Conservation (phyloP, 2,888 invertebrate species). For the Xanthostigma xanthostigma region DNA sequence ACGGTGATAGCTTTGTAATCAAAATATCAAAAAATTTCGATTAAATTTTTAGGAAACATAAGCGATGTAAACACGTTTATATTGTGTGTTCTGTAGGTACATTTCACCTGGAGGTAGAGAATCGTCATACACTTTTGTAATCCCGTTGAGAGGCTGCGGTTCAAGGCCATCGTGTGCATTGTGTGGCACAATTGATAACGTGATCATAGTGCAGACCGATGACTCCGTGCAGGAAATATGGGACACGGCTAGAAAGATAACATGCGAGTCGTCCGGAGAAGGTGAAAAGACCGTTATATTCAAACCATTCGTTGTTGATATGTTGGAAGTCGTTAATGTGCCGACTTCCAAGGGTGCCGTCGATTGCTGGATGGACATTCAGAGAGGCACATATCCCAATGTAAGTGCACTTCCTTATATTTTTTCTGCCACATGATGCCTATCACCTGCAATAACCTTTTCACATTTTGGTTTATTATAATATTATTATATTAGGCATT, state of each 20-base stretch:
- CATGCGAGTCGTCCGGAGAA: constrained; percentile 28
- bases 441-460: too few species aligned
- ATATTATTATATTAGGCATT: too few species aligned
- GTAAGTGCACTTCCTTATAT: constrained; percentile 25
- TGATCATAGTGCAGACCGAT: constrained; percentile 51
- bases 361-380: constrained; percentile 67
- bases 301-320: constrained; percentile 43
- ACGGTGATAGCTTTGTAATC: too few species aligned
- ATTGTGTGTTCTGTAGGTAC: constrained; percentile 30
- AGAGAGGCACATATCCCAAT: constrained; percentile 52
- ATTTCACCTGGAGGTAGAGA: constrained; percentile 41
- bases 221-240: constrained; percentile 47
- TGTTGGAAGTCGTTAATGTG: constrained; percentile 31
- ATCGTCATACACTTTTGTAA: constrained; percentile 40
- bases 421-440: background rate
- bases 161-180: constrained; percentile 43
- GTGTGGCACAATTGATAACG: constrained; percentile 47
- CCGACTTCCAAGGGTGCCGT: constrained; percentile 47
- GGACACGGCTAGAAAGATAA: constrained; percentile 49
- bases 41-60: too few species aligned
- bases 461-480: too few species aligned
- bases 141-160: constrained; percentile 50
- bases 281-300: constrained; percentile 27
- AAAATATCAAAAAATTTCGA: too few species aligned
- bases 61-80: background rate